Evolutionary conservation across 2,113 vertebrate species (phyloP), one percentile per base, ranked within the genome.

Genomic region (Scomber japonicus): DNA sequence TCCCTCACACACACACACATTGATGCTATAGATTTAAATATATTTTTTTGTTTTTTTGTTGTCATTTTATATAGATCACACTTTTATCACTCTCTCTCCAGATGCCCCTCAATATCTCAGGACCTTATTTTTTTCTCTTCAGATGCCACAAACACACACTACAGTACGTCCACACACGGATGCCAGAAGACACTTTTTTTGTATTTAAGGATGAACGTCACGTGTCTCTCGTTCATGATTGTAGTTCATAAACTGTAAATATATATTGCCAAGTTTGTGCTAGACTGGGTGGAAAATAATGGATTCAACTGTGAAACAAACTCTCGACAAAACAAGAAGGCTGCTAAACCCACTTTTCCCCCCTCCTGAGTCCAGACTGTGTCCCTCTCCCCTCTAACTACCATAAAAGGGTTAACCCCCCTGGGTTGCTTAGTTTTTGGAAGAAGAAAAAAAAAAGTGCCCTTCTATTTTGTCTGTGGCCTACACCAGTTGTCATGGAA

Each of bases 241-340:
- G 88, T 89, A 91, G 77, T 88, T 92, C 86, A 85, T 90, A 89
- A 82, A 87, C 75, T 92, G 79, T 90, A 84, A 71, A 86, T 84
- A 85, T 83, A 88, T 88, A 88, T 93, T 92, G 93, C 93, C 95
- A 93, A 90, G 85, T 93, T 93, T 93, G 81, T 87, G 92, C 92
- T 87, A 74, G 72, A 93, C 83, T 91, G 89, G 83, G 94, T 86
- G 77, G 85, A 27, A 27, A 27, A 91, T 67, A 66, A 92, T 93
- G 91, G 94, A 94, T 91, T 93, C 91, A 94, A 96, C 97, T 97
- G 96, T 97, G 97, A 97, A 95, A 91, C 92, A 90, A 93, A 91
- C 92, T 94, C 92, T 93, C 88, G 91, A 91, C 90, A 92, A 40
- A 84, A 92, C 90, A 91, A 92, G 91, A 89, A 86, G 85, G 95